phyloP scores from a whole-genome alignment of 2,888 invertebrate genomes.

The Anorthoa munda region DNA sequence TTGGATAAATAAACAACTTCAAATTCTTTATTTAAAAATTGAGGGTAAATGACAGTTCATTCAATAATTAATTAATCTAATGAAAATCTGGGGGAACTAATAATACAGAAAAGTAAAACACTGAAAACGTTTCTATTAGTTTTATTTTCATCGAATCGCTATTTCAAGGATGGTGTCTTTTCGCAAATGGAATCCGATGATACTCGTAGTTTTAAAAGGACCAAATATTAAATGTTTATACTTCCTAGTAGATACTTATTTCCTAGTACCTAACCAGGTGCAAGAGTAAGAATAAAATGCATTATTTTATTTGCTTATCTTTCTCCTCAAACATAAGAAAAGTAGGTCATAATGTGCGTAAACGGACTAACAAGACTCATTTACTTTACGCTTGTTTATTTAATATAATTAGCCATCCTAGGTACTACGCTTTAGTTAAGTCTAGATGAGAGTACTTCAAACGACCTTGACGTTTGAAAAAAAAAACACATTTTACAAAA shows the following conservation, averaged over 20 bases:
- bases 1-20: too few relatives aligned
- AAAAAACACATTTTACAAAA: too few relatives aligned
- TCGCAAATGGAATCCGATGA: not conserved
- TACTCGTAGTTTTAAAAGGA: too few relatives aligned
- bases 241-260: not conserved
- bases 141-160: not conserved
- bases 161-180: not conserved
- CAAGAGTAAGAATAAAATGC: not conserved
- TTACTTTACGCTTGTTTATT: constrained; percentile 22
- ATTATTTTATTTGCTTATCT: constrained; percentile 44
- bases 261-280: not conserved
- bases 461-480: not conserved
- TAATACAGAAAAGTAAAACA: too few relatives aligned
- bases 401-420: constrained; percentile 23
- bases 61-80: too few relatives aligned
- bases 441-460: not conserved
- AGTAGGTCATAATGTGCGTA: constrained; percentile 48
- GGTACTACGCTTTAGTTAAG: not conserved
- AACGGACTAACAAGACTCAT: constrained; percentile 12
- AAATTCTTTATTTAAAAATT: too few relatives aligned
- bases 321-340: constrained; percentile 34
- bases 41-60: too few relatives aligned
- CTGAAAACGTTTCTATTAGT: not conserved
- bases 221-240: not conserved
- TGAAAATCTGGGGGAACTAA: too few relatives aligned